These are phyloP conservation scores for Drosophila neotestacea DNA, from an alignment of 2,888 invertebrate species.

Conservation along the genomic window DNA sequence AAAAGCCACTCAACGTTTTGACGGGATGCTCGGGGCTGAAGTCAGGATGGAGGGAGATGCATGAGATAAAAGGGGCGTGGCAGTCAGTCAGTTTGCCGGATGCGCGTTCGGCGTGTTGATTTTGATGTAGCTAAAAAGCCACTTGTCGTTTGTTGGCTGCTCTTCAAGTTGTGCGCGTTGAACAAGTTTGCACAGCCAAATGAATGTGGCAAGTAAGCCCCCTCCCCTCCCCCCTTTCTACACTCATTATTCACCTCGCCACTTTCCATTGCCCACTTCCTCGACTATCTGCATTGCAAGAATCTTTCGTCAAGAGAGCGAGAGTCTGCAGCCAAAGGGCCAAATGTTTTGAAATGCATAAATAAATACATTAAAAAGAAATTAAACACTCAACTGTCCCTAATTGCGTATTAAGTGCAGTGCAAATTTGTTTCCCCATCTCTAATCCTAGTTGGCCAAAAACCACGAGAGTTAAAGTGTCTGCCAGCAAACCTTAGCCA, in stretches of 20 bases:
- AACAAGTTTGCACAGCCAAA: conserved; percentile 77
- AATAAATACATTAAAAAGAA: conserved; percentile 75
- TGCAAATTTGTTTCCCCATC: conserved; percentile 39
- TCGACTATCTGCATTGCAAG: neutral
- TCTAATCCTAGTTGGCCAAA: neutral
- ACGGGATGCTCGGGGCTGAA: conserved; percentile 5
- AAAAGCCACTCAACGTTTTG: conserved; percentile 65
- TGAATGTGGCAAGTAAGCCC: conserved; percentile 53
- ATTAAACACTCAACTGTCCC: conserved; percentile 68
- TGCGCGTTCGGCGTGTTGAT: conserved; percentile 64
- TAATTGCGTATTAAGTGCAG: conserved; percentile 64
- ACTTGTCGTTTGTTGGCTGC: conserved; percentile 65
- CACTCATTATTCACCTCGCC: neutral
- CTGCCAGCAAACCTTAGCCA: conserved; percentile 9
- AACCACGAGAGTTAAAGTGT: neutral
- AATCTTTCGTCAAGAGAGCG: neutral
- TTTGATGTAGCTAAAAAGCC: conserved; percentile 78
- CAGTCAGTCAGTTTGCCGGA: conserved; percentile 28
- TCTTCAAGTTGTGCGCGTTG: conserved; percentile 68
- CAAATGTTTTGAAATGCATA: conserved; percentile 74
- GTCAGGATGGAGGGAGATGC: neutral
- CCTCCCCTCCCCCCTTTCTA: neutral
- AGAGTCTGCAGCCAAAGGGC: conserved; percentile 32
- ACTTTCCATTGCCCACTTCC: neutral
- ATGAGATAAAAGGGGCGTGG: neutral